A percentile compares a stretch with the other conserved stretches of the same genome.
Evolutionary conservation across 2,113 vertebrate genomes (phyloP).

Genomic region (Aldabrachelys gigantea): DNA sequence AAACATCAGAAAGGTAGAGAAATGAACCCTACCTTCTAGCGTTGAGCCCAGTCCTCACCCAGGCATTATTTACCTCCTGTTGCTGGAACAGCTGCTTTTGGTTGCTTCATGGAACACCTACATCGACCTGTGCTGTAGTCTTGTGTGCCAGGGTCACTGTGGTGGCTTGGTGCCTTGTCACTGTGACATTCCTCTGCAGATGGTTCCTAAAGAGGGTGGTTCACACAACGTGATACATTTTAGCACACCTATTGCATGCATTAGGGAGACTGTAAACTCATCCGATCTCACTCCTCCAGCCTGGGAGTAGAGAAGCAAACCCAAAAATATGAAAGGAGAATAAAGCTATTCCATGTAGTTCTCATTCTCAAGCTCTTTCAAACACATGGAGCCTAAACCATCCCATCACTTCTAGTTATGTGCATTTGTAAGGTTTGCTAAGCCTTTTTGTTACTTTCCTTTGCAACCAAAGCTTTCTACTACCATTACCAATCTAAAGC

Average conservation of each 20-base stretch:
- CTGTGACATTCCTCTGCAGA: background rate
- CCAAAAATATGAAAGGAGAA: background rate
- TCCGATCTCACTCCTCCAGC: background rate
- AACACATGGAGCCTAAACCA: background rate
- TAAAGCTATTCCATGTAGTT: background rate
- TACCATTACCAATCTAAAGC: background rate
- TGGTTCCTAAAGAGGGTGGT: background rate
- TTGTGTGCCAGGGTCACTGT: background rate
- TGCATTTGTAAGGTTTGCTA: background rate
- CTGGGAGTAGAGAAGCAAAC: background rate
- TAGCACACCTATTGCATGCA: background rate
- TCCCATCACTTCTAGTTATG: background rate
- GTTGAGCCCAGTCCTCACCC: background rate
- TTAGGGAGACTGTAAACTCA: background rate
- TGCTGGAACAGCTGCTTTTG: background rate
- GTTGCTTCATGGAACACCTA: background rate
- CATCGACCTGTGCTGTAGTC: background rate
- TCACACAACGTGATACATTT: background rate
- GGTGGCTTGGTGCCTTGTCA: background rate
- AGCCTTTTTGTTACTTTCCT: background rate
- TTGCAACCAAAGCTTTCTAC: background rate
- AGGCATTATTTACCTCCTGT: background rate
- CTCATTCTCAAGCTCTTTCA: background rate
- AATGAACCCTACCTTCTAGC: background rate
- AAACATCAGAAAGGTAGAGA: background rate